phyloP scores from a whole-genome alignment of 1,140 invertebrate species.

The Lepidurus packardi region DNA sequence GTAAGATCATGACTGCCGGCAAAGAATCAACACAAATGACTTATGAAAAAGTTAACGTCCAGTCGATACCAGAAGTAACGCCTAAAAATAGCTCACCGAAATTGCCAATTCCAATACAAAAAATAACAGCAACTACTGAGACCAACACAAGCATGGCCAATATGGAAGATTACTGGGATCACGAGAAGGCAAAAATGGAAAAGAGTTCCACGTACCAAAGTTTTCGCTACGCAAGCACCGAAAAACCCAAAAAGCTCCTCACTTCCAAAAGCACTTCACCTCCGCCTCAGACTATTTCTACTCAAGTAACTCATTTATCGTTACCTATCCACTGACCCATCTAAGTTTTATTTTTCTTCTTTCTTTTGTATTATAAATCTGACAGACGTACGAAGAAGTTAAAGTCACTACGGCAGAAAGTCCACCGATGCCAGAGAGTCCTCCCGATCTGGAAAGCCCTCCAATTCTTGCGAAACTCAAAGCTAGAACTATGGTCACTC shows the following conservation, averaged over 20 bases:
- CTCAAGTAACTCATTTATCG: slow-evolving; percentile 58
- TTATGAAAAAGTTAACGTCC: slow-evolving; percentile 36
- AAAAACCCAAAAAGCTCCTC: slow-evolving; percentile 31
- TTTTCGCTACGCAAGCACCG: slow-evolving; percentile 7
- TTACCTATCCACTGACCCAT: not conserved
- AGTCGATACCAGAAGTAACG: slow-evolving; percentile 36
- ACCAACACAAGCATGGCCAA: not conserved
- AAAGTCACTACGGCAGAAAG: not conserved
- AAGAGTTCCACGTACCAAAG: slow-evolving; percentile 39
- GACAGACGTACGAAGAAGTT: not conserved
- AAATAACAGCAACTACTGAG: not conserved
- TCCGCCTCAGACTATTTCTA: slow-evolving; percentile 75
- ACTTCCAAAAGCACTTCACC: slow-evolving; percentile 71
- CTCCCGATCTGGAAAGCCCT: not conserved
- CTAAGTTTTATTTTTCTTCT: too few relatives aligned
- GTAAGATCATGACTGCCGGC: not conserved
- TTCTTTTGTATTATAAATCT: not conserved
- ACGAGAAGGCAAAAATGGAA: slow-evolving; percentile 40
- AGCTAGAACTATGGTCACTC: not conserved
- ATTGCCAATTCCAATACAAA: not conserved
- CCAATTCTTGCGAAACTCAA: not conserved
- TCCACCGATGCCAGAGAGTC: not conserved
- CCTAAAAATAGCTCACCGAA: not conserved
- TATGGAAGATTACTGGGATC: slow-evolving; percentile 37
- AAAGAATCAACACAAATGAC: not conserved